Conservation (phyloP, 2,797 vertebrate species). For the Gallirallus australis region DNA sequence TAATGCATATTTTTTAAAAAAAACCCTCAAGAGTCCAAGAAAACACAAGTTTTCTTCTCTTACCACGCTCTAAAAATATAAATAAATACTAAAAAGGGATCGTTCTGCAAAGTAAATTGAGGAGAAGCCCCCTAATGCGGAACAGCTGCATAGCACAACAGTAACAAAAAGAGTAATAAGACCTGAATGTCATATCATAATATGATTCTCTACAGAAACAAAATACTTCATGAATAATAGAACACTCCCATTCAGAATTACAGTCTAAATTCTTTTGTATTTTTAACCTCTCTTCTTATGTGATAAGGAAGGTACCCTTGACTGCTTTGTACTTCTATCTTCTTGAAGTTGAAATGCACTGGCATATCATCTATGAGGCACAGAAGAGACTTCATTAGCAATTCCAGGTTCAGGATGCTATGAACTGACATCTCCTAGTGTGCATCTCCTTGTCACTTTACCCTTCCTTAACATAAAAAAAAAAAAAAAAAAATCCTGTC, state of each 20-base stretch:
- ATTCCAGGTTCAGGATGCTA: conserved; percentile 52
- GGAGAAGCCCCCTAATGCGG: conserved; percentile 20
- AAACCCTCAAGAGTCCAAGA: not conserved
- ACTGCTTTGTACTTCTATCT: conserved; percentile 15
- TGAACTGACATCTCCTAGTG: conserved; percentile 47
- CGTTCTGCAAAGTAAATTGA: not conserved
- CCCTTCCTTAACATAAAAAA: not conserved
- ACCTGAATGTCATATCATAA: conserved; percentile 37
- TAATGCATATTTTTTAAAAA: not conserved
- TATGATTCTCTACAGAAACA: conserved; percentile 60
- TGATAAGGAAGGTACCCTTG: conserved; percentile 49
- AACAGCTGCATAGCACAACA: conserved; percentile 18
- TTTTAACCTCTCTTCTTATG: conserved; percentile 48
- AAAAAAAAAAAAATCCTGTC: not conserved
- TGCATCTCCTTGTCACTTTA: conserved; percentile 59
- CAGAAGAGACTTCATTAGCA: conserved; percentile 44
- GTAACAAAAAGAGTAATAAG: conserved; percentile 49
- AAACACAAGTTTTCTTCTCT: not conserved
- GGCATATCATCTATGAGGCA: conserved; percentile 4
- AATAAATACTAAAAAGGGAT: not conserved
- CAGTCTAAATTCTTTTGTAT: conserved; percentile 27
- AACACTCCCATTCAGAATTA: conserved; percentile 27
- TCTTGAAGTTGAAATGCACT: conserved; percentile 29
- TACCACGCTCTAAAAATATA: not conserved
- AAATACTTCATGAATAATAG: conserved; percentile 70